phyloP scores from a whole-genome alignment of 2,797 vertebrate genomes.

The Muraenolepis orangiensis region DNA sequence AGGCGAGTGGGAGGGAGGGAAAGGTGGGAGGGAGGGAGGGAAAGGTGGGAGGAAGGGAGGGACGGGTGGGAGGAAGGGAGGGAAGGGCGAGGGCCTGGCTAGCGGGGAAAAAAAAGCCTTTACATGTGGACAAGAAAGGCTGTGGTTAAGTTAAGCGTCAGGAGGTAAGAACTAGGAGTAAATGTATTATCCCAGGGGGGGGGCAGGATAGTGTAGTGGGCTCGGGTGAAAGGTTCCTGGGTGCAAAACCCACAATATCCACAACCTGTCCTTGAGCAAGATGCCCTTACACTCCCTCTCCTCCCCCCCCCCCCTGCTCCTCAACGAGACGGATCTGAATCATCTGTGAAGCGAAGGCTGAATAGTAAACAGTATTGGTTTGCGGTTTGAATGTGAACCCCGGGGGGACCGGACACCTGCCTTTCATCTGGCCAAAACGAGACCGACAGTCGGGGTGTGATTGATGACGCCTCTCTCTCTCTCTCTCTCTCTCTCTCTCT shows the following conservation, averaged over 20 bases:
- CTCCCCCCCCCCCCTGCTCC: not conserved
- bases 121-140: not conserved
- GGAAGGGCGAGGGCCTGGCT: not conserved
- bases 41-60: not conserved
- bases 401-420: no score
- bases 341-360: not conserved
- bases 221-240: not conserved
- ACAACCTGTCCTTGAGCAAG: not conserved
- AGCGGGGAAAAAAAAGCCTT: constrained; percentile 56
- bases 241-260: not conserved
- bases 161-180: no score
- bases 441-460: not conserved
- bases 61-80: not conserved
- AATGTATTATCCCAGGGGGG: not conserved
- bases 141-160: not conserved
- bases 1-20: constrained; percentile 19
- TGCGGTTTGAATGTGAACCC: not conserved
- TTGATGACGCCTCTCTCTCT: not conserved
- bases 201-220: not conserved
- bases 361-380: not conserved
- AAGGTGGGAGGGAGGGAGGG: not conserved
- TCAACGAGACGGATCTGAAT: not conserved
- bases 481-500: no score
- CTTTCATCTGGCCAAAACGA: not conserved
- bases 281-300: not conserved